Evolutionary conservation across 2,888 invertebrate species (phyloP).

Genomic region (Lottia scabra): DNA sequence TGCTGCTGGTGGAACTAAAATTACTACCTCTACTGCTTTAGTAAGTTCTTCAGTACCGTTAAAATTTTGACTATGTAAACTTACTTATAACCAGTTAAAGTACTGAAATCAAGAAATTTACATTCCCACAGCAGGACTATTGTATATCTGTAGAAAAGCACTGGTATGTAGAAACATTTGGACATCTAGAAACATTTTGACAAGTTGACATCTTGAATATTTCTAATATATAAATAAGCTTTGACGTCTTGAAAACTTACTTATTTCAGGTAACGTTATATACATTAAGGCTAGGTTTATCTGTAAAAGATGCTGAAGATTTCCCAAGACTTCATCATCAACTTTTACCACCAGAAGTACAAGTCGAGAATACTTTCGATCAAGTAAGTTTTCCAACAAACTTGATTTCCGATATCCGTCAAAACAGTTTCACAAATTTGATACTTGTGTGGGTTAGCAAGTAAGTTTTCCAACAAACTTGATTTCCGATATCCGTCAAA

Average conservation of each 20-base stretch:
- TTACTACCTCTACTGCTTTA: constrained; percentile 80
- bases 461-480: background rate
- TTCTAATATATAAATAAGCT: too few species aligned
- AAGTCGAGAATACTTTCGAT: background rate
- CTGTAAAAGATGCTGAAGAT: constrained; percentile 84
- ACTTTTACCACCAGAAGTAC: constrained; percentile 77
- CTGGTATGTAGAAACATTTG: too few species aligned
- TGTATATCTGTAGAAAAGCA: too few species aligned
- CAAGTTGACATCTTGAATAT: too few species aligned
- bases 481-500: background rate
- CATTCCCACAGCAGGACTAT: too few species aligned
- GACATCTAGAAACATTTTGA: too few species aligned
- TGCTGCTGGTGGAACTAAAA: constrained; percentile 91
- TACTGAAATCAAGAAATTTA: too few species aligned
- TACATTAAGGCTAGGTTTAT: constrained; percentile 80
- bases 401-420: background rate
- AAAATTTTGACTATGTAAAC: too few species aligned
- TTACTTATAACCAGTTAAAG: too few species aligned
- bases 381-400: background rate
- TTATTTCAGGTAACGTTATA: background rate
- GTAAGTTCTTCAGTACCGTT: constrained; percentile 35
- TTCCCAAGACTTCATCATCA: constrained; percentile 87
- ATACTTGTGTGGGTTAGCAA: too few species aligned
- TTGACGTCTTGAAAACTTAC: too few species aligned
- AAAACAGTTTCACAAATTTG: too few species aligned